Evolutionary conservation across 2,113 vertebrate species (phyloP).

Genomic region (Reinhardtius hippoglossoides): DNA sequence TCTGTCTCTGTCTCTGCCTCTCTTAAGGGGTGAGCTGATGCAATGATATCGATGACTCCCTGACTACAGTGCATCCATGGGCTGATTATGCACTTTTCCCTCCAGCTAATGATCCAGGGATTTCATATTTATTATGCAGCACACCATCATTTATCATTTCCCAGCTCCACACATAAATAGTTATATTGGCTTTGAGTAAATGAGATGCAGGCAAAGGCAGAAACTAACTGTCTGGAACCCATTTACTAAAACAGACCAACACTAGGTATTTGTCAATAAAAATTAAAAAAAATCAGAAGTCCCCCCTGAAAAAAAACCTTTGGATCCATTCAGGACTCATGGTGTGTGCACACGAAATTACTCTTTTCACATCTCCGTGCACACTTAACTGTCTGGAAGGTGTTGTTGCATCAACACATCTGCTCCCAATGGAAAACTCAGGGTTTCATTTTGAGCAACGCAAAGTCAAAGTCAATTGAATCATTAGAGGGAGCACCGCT

Average conservation of each 20-base stretch:
- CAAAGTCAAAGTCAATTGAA: conserved; percentile 5
- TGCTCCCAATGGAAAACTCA: background rate
- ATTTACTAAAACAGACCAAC: conserved; percentile 10
- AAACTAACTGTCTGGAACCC: conserved; percentile 46
- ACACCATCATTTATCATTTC: conserved; percentile 66
- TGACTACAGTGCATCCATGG: conserved; percentile 45
- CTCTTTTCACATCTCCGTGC: conserved; percentile 9
- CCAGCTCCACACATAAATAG: conserved; percentile 59
- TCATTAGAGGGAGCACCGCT: background rate
- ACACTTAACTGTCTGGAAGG: background rate
- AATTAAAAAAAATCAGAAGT: background rate
- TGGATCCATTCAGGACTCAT: background rate
- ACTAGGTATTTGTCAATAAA: conserved; percentile 40
- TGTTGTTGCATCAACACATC: background rate
- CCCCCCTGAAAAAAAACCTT: background rate
- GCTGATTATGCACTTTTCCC: conserved; percentile 73
- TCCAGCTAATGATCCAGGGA: conserved; percentile 73
- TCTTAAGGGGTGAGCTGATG: conserved; percentile 39
- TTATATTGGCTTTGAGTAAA: conserved; percentile 66
- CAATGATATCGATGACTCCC: conserved; percentile 51
- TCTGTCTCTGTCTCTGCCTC: conserved; percentile 20
- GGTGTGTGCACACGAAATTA: background rate
- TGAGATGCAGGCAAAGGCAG: conserved; percentile 50
- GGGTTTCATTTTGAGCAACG: conserved; percentile 1
- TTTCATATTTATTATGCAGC: conserved; percentile 74